phyloP scores from a whole-genome alignment of 2,888 invertebrate genomes.

The Pheosia tremula region DNA sequence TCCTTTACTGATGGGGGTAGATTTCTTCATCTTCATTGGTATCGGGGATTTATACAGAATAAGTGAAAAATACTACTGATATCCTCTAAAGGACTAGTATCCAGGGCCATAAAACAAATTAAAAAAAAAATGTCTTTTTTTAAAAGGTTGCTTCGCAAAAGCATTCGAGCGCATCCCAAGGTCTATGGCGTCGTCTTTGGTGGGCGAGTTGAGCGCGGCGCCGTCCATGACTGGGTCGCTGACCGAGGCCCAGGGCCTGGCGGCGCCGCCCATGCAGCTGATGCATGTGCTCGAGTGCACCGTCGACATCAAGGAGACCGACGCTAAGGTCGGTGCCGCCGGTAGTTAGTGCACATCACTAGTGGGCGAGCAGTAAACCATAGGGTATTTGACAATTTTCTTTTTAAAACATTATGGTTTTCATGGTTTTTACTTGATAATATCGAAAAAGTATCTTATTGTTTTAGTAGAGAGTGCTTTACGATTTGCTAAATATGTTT shows the following conservation, averaged over 20 bases:
- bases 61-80: no score
- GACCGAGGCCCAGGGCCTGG: conserved; percentile 83
- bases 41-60: no score
- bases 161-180: conserved; percentile 95
- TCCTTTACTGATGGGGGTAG: no score
- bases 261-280: conserved; percentile 85
- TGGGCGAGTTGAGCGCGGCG: conserved; percentile 87
- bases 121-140: background rate
- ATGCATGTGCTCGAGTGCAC: conserved; percentile 96
- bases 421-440: no score
- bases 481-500: no score
- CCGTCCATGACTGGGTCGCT: conserved; percentile 87
- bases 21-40: no score
- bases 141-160: conserved; percentile 94
- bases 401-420: no score
- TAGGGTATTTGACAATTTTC: no score
- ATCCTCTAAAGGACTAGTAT: no score
- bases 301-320: conserved; percentile 97
- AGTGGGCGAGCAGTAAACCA: background rate
- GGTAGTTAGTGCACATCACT: background rate
- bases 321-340: conserved; percentile 86
- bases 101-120: no score
- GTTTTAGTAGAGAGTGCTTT: no score
- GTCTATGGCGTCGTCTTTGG: conserved; percentile 91
- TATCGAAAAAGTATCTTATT: no score